These are phyloP conservation scores for Heterotis niloticus DNA, from an alignment of 2,113 vertebrate species.

Conservation along the genomic window DNA sequence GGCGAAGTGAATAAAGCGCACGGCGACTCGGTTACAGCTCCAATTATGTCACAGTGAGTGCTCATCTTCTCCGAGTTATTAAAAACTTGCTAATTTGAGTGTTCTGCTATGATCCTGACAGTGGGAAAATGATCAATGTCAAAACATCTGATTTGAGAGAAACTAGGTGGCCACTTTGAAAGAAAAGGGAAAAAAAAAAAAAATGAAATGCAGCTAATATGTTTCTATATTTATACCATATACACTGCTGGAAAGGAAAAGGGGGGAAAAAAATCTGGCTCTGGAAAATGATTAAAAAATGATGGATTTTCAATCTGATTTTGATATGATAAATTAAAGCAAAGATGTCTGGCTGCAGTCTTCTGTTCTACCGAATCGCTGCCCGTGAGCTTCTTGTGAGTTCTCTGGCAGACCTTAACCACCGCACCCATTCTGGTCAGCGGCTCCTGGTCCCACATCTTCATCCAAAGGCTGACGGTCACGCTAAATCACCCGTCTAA, in stretches of 20 bases:
- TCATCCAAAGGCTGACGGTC: too few species aligned
- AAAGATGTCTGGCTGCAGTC: too few species aligned
- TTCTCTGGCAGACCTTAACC: too few species aligned
- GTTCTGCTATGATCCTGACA: conserved; percentile 30
- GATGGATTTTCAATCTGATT: not conserved
- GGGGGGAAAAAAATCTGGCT: not conserved
- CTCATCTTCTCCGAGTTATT: conserved; percentile 47
- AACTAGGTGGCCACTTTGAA: not conserved
- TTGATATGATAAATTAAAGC: too few species aligned
- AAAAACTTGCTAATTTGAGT: conserved; percentile 32
- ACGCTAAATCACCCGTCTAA: too few species aligned
- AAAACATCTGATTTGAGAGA: conserved; percentile 30
- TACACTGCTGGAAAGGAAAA: not conserved
- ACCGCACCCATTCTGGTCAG: too few species aligned
- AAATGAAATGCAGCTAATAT: not conserved
- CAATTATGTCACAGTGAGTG: conserved; percentile 52
- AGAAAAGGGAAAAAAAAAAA: too few species aligned
- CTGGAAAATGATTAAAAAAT: not conserved
- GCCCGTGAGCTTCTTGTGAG: too few species aligned
- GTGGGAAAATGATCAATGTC: conserved; percentile 30
- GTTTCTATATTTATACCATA: too few species aligned
- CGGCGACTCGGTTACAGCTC: conserved; percentile 38
- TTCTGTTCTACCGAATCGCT: too few species aligned
- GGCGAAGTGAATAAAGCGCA: conserved; percentile 39
- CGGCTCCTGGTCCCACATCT: too few species aligned